Evolutionary conservation across 2,797 vertebrate genomes (phyloP), one percentile per base, ranked within the genome.

Genomic region (Benthosema pterotum): DNA sequence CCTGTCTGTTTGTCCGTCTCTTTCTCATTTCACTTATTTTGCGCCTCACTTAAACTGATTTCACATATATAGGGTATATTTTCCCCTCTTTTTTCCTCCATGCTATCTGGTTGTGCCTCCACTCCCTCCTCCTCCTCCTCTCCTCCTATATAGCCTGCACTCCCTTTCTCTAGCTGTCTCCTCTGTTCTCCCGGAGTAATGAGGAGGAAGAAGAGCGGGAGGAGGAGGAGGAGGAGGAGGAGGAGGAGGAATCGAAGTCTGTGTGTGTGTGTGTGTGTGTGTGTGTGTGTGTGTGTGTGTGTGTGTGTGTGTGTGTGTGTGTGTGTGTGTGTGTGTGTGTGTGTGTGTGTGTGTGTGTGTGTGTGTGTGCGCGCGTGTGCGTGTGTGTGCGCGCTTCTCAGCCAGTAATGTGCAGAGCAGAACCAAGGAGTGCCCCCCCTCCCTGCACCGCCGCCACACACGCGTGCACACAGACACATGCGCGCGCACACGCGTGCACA

Each of bases 131-230:
- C 22, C 22, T 25, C n/a, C n/a, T n/a, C n/a, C n/a, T 28, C 19
- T 38, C 9, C 50, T 11, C n/a, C n/a, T n/a, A n/a, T n/a, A 12
- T 45, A 22, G 16, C 43, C 25, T 51, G 5, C 11, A 4, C 15
- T 11, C 46, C 45, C 63, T 54, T 66, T 72, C 75, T 57, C 49
- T 52, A 62, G 52, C 49, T 57, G 25, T 15, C 1, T 77, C 65
- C 63, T 78, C 65, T 75, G 46, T 75, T 81, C 63, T 75, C 77
- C 9, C 67, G 78, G 68, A 68, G 52, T 6, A 69, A 75, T 50
- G 77, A 80, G 50, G 70, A 73, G 53, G 50, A 28, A 43, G 28
- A 47, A 22, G 13, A 64, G 52, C 14, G 32, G 22, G 12, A 49
- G 16, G 47, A 28, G n/a, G 72, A 61, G 57, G 62, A 63, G 42